phyloP scores from a whole-genome alignment of 2,797 vertebrate species.

The Onychomys leucogaster region DNA sequence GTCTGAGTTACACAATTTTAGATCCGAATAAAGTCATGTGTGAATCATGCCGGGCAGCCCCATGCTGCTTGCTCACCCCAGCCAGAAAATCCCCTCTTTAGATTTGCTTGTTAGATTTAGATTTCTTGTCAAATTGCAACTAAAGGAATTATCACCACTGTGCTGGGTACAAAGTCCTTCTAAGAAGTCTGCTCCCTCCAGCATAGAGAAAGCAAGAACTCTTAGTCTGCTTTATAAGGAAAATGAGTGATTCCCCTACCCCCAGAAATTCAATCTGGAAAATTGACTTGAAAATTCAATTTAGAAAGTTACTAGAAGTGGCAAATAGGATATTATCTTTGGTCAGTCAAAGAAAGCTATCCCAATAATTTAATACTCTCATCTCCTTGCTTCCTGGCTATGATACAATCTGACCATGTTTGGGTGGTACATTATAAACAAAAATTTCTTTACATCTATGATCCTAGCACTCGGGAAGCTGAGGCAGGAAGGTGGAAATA shows the following conservation, averaged over 20 bases:
- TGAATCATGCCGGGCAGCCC: background rate
- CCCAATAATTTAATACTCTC: background rate
- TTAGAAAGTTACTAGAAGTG: constrained; percentile 45
- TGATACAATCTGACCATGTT: background rate
- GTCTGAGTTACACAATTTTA: background rate
- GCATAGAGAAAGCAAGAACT: background rate
- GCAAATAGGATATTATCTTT: constrained; percentile 35
- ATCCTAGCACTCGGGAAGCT: background rate
- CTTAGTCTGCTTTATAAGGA: constrained; percentile 13
- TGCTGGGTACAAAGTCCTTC: constrained; percentile 26
- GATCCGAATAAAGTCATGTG: background rate
- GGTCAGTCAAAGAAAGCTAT: background rate
- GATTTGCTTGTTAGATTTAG: background rate
- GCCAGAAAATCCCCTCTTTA: constrained; percentile 5
- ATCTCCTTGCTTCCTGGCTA: background rate
- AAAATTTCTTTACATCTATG: background rate
- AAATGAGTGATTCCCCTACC: background rate
- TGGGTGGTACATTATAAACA: background rate
- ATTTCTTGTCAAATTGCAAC: constrained; percentile 28
- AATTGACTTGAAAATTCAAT: background rate
- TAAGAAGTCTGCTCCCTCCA: constrained; percentile 7
- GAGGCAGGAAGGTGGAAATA: background rate
- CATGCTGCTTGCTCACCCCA: background rate
- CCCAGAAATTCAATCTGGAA: background rate
- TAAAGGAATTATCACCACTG: constrained; percentile 22